These are phyloP conservation scores for Oxyruncus cristatus DNA, from an alignment of 2,113 vertebrate species.

Conservation along the genomic window DNA sequence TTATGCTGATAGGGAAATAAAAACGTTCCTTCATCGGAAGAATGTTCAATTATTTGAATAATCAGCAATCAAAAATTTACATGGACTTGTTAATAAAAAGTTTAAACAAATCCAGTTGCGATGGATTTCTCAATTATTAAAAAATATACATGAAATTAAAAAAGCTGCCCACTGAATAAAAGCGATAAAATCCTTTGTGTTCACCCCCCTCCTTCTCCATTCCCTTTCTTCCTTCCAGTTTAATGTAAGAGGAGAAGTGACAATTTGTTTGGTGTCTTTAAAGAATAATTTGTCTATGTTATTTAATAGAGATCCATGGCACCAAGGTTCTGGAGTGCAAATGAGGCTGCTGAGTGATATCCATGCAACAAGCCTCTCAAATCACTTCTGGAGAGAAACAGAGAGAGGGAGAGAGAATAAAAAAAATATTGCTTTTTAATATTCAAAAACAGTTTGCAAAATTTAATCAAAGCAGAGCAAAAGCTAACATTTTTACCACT, in stretches of 20 bases:
- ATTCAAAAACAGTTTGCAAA: conserved; percentile 88
- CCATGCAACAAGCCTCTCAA: conserved; percentile 74
- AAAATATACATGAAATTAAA: conserved; percentile 68
- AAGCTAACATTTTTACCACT: conserved; percentile 88
- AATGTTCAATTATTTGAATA: conserved; percentile 63
- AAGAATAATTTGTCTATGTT: conserved; percentile 84
- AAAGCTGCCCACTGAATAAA: conserved; percentile 46
- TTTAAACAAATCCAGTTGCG: conserved; percentile 59
- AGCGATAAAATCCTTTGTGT: conserved; percentile 72
- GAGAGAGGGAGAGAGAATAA: conserved; percentile 73
- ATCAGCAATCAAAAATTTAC: conserved; percentile 60
- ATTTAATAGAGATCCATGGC: conserved; percentile 86
- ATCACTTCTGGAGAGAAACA: conserved; percentile 73
- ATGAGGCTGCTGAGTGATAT: conserved; percentile 78
- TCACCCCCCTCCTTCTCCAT: background rate
- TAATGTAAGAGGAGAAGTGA: conserved; percentile 78
- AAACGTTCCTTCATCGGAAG: conserved; percentile 36
- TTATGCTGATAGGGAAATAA: conserved; percentile 59
- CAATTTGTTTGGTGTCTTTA: conserved; percentile 87
- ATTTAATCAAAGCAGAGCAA: conserved; percentile 88
- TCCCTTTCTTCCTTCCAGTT: conserved; percentile 70
- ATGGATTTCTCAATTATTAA: conserved; percentile 69
- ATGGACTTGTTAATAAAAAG: conserved; percentile 62
- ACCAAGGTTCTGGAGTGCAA: conserved; percentile 81
- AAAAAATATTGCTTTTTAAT: conserved; percentile 86